These are phyloP conservation scores for Acanthacorydalis orientalis DNA, from an alignment of 2,888 invertebrate genomes.

Conservation along the genomic window DNA sequence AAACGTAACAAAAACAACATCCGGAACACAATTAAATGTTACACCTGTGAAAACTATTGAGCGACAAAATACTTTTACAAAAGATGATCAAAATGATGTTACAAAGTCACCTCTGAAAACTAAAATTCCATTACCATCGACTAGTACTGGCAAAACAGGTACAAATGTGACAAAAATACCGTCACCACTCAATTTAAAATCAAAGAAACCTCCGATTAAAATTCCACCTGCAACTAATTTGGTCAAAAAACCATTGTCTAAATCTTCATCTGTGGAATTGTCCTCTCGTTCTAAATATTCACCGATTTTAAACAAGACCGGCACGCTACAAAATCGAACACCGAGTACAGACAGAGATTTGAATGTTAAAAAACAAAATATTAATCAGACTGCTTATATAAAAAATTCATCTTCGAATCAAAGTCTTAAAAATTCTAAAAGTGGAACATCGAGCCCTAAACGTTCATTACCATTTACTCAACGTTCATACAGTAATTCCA, in stretches of 20 bases:
- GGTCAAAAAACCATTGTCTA: conserved; percentile 1
- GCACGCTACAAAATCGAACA: conserved; percentile 14
- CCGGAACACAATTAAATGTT: conserved; percentile 4
- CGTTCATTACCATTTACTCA: conserved; percentile 8
- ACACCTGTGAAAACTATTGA: conserved; percentile 28
- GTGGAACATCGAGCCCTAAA: conserved; percentile 12
- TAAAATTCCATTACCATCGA: conserved; percentile 18
- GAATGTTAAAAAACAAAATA: conserved; percentile 9
- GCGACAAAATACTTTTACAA: conserved; percentile 83
- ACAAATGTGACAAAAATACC: conserved; percentile 15
- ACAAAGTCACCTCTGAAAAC: conserved; percentile 17
- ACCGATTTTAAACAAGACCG: not conserved
- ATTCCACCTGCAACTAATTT: conserved; percentile 1
- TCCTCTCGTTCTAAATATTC: not conserved
- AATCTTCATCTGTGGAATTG: conserved; percentile 1
- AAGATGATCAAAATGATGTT: conserved; percentile 46
- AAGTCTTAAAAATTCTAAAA: conserved; percentile 29
- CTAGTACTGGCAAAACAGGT: conserved; percentile 18
- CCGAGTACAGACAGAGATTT: conserved; percentile 24
- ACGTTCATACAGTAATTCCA: conserved; percentile 41
- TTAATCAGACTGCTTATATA: conserved; percentile 21
- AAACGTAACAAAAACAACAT: conserved; percentile 7
- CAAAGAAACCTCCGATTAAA: conserved; percentile 7
- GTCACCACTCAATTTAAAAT: conserved; percentile 12
- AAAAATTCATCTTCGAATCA: conserved; percentile 36